Percentiles rank a stretch among this genome's conserved stretches.
phyloP scores from a whole-genome alignment of 2,888 invertebrate genomes.

The Venusia cambrica region DNA sequence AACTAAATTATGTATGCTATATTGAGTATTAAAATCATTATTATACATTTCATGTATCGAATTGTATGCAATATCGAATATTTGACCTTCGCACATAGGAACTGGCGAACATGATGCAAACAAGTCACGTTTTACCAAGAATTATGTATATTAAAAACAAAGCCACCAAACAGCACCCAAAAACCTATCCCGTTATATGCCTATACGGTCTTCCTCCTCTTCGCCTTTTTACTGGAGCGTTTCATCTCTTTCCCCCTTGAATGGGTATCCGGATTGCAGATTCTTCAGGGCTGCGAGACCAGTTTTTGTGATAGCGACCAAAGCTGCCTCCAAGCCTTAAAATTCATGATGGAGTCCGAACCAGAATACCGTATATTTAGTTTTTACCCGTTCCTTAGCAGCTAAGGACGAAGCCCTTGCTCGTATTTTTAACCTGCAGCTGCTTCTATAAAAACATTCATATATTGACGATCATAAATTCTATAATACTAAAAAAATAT shows the following conservation, averaged over 20 bases:
- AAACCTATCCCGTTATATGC: constrained; percentile 65
- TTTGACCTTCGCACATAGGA: constrained; percentile 24
- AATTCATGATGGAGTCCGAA: constrained; percentile 30
- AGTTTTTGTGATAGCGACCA: constrained; percentile 56
- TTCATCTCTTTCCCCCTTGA: constrained; percentile 59
- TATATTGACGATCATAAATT: background rate
- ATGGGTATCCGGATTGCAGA: constrained; percentile 69
- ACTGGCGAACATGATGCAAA: constrained; percentile 35
- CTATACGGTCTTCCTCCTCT: constrained; percentile 46
- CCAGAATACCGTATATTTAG: constrained; percentile 26
- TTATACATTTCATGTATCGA: too few species aligned
- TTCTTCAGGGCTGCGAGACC: constrained; percentile 49
- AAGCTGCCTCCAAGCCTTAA: constrained; percentile 27
- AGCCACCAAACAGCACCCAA: constrained; percentile 36
- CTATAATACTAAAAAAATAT: too few species aligned
- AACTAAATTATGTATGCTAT: too few species aligned
- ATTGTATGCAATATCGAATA: constrained; percentile 14
- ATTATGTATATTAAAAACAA: constrained; percentile 53
- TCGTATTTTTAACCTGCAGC: constrained; percentile 23
- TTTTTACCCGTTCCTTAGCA: constrained; percentile 18
- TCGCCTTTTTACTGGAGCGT: constrained; percentile 25
- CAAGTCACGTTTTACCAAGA: constrained; percentile 41
- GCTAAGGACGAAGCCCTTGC: constrained; percentile 15
- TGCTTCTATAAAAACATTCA: constrained; percentile 16
- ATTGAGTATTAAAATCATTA: too few species aligned